Base-by-base conservation (phyloP, 1,140 invertebrate genomes). In the Drosophila busckii region DNA sequence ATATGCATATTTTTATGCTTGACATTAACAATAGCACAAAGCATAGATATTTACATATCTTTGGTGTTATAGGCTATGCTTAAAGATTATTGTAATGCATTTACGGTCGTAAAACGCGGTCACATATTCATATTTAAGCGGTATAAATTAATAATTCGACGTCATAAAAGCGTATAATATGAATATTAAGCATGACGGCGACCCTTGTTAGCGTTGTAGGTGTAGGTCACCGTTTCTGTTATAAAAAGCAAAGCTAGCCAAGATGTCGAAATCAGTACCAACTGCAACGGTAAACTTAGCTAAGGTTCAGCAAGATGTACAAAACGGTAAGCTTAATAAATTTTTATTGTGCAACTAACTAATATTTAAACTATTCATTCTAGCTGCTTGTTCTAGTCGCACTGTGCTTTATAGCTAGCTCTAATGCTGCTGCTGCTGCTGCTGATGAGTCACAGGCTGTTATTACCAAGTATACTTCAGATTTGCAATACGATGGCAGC, bases 401-500 rank as follows among this genome's bases (percentile, higher is more conserved):
- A 22, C 9, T 84, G 4, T 59, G 56, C 49, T 41, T 63, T 19
- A 45, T 62, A 25, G 66, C 49, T 31, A 23, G n/a, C 20, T 44
- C 38, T 35, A 17, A 48, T 35, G 70, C 84, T 2, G 63, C 40
- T 1, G 78, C 38, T 35, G 15, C 45, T 35, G 70, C 84, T 2
- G 63, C 40, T 1, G 78, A 82, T 20, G 66, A 80, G 19, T 80
- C 65, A 4, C 52, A 68, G 19, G 84, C 84, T 0, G 32, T 65
- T 3, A 70, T 73, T n/a, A 53, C 56, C 4, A 80, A 67, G 6
- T 90, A 91, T 50, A 88, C 88, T 89, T 17, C 88, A 90, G 67
- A 87, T 90, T 38, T n/a, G n/a, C n/a, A 89, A 89, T 66, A 88
- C 16, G 90, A 91, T 55, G 91, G 89, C 59, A 92, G 89, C 55